phyloP scores from a whole-genome alignment of 2,113 vertebrate species.

The Paramormyrops kingsleyae region DNA sequence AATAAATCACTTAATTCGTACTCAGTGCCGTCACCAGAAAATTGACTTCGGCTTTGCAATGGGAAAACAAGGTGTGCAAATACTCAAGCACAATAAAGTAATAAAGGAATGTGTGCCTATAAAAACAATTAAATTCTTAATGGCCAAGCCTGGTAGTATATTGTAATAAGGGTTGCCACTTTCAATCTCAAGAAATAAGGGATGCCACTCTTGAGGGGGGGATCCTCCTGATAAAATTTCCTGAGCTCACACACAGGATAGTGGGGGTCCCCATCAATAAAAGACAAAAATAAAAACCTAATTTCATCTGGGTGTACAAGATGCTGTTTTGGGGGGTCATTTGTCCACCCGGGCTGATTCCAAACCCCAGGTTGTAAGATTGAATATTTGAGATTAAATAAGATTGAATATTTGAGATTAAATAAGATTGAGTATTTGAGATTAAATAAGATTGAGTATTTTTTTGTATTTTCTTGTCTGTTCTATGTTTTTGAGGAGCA shows the following conservation, averaged over 20 bases:
- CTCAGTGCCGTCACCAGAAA: not conserved
- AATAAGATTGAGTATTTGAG: not conserved
- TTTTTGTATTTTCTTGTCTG: not conserved
- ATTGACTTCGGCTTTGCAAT: not conserved
- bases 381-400: not conserved
- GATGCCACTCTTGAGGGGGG: not conserved
- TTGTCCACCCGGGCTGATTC: not conserved
- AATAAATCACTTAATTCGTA: not conserved
- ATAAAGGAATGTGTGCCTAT: not conserved
- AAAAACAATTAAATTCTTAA: not conserved
- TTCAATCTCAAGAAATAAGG: not conserved
- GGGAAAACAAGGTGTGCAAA: not conserved
- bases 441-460: not conserved
- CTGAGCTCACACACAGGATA: not conserved
- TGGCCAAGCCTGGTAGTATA: not conserved
- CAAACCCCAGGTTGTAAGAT: not conserved
- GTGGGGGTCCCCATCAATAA: not conserved
- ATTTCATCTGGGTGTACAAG: not conserved
- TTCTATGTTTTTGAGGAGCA: not conserved
- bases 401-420: not conserved
- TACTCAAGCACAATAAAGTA: not conserved
- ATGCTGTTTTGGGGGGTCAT: not conserved
- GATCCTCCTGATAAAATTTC: not conserved
- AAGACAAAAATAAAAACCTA: not conserved
- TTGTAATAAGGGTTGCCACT: not conserved